phyloP scores from a whole-genome alignment of 2,888 invertebrate genomes.

The Salpingus planirostris region DNA sequence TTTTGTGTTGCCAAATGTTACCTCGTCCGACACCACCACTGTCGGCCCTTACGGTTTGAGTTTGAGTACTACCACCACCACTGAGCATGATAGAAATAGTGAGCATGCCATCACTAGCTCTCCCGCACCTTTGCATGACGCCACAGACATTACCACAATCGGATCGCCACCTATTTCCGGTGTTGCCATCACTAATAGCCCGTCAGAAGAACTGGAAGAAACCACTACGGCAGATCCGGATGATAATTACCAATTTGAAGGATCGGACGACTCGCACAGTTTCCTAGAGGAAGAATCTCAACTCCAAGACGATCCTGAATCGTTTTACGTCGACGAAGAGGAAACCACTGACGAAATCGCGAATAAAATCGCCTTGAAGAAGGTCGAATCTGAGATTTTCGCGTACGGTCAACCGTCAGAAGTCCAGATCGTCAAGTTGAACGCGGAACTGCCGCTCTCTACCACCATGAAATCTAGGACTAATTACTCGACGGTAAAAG shows the following conservation, averaged over 20 bases:
- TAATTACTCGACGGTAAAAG: constrained; percentile 31
- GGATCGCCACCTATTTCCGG: constrained; percentile 7
- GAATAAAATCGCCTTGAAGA: too few species aligned
- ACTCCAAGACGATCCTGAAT: constrained; percentile 12
- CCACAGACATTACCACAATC: constrained; percentile 22
- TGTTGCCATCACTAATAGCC: constrained; percentile 18
- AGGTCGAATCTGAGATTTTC: constrained; percentile 24
- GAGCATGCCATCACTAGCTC: constrained; percentile 32
- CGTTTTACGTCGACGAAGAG: constrained; percentile 6
- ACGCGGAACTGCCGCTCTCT: constrained; percentile 25
- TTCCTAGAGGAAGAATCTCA: constrained; percentile 10
- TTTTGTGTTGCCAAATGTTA: constrained; percentile 30
- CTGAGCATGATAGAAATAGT: constrained; percentile 30
- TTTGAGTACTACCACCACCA: too few species aligned
- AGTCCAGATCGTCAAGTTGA: constrained; percentile 43
- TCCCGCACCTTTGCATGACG: constrained; percentile 34
- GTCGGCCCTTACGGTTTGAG: constrained; percentile 20
- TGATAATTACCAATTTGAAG: constrained; percentile 5
- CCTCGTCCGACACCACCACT: constrained; percentile 7
- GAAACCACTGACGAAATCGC: constrained; percentile 5
- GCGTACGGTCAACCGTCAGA: constrained; percentile 40
- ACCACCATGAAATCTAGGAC: constrained; percentile 30
- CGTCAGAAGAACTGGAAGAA: constrained; percentile 5
- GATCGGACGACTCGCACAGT: constrained; percentile 9
- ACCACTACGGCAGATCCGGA: not conserved